Evolutionary conservation across 2,888 invertebrate genomes (phyloP), one percentile per base, ranked within the genome.

Genomic region (Caradrina clavipalpis): DNA sequence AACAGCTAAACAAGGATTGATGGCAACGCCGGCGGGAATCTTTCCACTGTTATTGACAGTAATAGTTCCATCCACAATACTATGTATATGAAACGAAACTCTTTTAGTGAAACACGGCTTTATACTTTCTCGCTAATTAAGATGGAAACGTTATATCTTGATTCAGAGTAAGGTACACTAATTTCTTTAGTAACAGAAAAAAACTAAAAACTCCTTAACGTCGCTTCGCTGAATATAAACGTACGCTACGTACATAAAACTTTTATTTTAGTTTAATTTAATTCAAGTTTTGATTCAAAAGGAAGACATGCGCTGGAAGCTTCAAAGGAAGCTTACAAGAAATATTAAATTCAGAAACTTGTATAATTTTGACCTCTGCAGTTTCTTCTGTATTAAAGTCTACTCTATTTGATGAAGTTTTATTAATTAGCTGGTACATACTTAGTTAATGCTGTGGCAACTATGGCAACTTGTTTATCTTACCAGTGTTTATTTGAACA

Each of bases 1-100:
- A 60, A 57, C n/a, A 50, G 45, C 31, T 58, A 68, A 78, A 76
- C 47, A 50, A 76, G 31, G 50, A 67, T 73, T 45, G 54, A 77
- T 56, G 51, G 55, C 15, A 42, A 31, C 39, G 39, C n/a, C 21
- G 6, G 13, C 15, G 22, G 50, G 57, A 50, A 60, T 21, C 8
- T 50, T 26, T 49, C 42, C 13, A 31, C 35, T 31, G 22, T 51
- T 51, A 63, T 51, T 60, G 50, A 21, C 53, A 49, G 51, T 50
- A 63, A 56, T 35, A 47, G 56, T 54, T 61, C 19, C n/a, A 42
- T 64, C 17, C 22, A 50, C 49, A n/a, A 17, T 22, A 26, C n/a
- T 51, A 55, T 21, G n/a, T 26, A 53, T 47, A 39, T 35, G 35
- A 59, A 31, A 51, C 21, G 10, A 60, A 58, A 22, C 31, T 19